Evolutionary conservation across 35 echinoderm and acorn worm species (phyloP), one percentile per base, ranked within the genome.

Genomic region (Ptychodera flava): DNA sequence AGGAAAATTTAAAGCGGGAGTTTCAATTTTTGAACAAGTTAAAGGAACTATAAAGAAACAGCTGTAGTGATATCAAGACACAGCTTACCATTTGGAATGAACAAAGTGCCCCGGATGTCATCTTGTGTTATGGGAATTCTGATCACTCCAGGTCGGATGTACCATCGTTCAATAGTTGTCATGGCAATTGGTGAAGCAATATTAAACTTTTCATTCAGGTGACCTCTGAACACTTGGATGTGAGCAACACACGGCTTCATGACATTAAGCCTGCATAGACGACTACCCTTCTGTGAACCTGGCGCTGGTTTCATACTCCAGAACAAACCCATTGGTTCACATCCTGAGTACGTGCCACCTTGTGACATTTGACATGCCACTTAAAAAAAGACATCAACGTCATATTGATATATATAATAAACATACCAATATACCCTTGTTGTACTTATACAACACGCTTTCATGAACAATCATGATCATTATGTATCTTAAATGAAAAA

Each of bases 241-340:
- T 64, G 6, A 6, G 22, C 45, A 22, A 64, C 22, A 64, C 6
- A 64, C 22, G 45, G 45, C 22, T 64, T 86, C 35, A 16, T 78
- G 0, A 86, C 28, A 78, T 86, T 75, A 1, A 27, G 38, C 32
- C 78, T 86, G 16, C 22, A 33, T 28, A 45, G 78, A 22, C 85
- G 1, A 0, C 30, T 77, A 33, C 85, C 85, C 35, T 0, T 16
- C 38, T 34, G 27, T 45, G 15, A 28, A 31, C 53, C 85, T 77
- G 85, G 85, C 14, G 16, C n/a, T 0, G 37, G 35, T 31, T 16
- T 1, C 38, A 86, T 76, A 77, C 85, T 86, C 85, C 85, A 86
- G 31, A 86, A 77, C 28, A 86, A 30, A 33, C 85, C 85, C 85
- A 86, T 86, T 33, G 85, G 85, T 33, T 86, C 85, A 15, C 31